These are phyloP conservation scores for Euschistus heros DNA, from an alignment of 1,140 invertebrate species.

Conservation along the genomic window DNA sequence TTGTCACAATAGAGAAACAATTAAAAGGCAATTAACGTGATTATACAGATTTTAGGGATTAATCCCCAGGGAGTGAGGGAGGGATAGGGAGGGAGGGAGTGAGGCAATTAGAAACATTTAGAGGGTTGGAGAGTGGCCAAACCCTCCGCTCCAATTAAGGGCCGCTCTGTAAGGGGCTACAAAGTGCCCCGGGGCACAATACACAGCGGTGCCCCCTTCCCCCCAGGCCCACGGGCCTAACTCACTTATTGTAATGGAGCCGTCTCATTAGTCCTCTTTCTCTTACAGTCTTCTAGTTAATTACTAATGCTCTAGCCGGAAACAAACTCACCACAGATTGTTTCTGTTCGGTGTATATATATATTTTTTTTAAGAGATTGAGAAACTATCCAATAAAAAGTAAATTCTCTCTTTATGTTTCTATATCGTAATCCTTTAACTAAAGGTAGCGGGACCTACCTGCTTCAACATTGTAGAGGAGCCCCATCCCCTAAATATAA, in stretches of 20 bases:
- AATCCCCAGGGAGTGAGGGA: neutral
- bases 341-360: too few relatives aligned
- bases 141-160: slow-evolving; percentile 4
- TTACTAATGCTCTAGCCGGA: too few relatives aligned
- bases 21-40: slow-evolving; percentile 21
- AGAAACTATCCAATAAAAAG: too few relatives aligned
- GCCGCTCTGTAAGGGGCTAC: slow-evolving; percentile 9
- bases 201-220: neutral
- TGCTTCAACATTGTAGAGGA: too few relatives aligned
- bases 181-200: slow-evolving; percentile 1
- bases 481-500: too few relatives aligned
- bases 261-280: neutral
- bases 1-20: slow-evolving; percentile 18
- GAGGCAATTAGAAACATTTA: slow-evolving; percentile 20
- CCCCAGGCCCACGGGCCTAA: neutral
- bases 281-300: neutral
- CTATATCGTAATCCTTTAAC: too few relatives aligned
- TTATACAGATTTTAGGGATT: slow-evolving; percentile 22
- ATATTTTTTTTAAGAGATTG: too few relatives aligned
- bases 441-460: too few relatives aligned
- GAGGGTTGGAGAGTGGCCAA: slow-evolving; percentile 1
- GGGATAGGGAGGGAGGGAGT: neutral
- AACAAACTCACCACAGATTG: too few relatives aligned
- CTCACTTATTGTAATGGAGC: slow-evolving; percentile 9
- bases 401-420: too few relatives aligned